phyloP scores from a whole-genome alignment of 1,140 invertebrate genomes.

The Aphelenchoides besseyi region DNA sequence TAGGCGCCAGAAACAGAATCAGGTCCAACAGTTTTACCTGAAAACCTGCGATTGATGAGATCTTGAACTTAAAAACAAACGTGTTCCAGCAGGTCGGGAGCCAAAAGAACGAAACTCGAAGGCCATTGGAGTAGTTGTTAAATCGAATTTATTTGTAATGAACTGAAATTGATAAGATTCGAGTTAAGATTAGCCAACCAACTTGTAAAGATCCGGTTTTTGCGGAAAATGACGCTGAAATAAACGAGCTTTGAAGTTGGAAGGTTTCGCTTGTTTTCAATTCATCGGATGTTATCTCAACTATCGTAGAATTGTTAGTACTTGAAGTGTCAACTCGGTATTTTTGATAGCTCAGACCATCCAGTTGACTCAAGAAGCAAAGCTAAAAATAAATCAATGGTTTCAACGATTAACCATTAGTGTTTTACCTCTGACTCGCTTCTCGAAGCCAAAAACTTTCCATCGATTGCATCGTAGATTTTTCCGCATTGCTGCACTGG shows the following conservation, averaged over 20 bases:
- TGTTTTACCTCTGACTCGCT: background rate
- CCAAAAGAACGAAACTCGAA: background rate
- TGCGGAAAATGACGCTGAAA: background rate
- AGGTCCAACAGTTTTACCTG: background rate
- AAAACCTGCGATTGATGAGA: background rate
- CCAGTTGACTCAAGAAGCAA: background rate
- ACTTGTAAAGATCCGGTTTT: background rate
- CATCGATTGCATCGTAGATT: background rate
- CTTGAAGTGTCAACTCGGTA: background rate
- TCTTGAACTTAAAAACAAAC: background rate
- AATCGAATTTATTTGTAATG: slow-evolving; percentile 8
- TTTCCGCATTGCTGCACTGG: background rate
- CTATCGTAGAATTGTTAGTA: background rate
- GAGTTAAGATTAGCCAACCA: background rate
- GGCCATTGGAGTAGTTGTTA: background rate
- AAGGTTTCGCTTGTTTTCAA: background rate
- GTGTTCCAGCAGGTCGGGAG: background rate
- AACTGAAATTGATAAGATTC: background rate
- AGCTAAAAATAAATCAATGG: background rate
- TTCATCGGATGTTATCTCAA: background rate
- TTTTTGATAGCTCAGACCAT: background rate
- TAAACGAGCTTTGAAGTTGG: background rate
- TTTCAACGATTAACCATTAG: background rate
- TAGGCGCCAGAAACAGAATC: slow-evolving; percentile 73
- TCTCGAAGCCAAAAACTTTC: background rate